phyloP scores from a whole-genome alignment of 1,140 invertebrate species.

The Pomacea maculata region DNA sequence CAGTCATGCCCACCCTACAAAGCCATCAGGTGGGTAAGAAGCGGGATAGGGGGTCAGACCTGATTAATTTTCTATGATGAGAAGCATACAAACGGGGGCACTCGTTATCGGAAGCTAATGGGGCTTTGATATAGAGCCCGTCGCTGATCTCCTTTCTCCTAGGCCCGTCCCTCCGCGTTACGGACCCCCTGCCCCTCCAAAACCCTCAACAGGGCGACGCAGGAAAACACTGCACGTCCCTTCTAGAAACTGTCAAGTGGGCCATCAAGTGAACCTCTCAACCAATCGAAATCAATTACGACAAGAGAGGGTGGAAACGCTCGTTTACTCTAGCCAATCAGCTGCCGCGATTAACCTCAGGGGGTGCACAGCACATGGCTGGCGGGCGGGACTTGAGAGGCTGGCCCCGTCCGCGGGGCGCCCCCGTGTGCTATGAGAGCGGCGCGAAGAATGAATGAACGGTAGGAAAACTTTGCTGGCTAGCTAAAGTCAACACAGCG shows the following conservation, averaged over 20 bases:
- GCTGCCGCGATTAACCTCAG: conserved; percentile 20
- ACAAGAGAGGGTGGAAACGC: conserved; percentile 21
- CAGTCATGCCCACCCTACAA: too few relatives aligned
- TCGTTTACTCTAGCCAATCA: conserved; percentile 27
- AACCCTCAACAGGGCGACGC: neutral
- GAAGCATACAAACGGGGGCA: neutral
- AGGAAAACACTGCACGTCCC: conserved; percentile 11
- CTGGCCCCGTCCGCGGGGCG: neutral
- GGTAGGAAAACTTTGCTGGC: conserved; percentile 17
- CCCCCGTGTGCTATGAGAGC: conserved; percentile 20
- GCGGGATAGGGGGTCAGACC: too few relatives aligned
- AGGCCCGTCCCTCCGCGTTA: neutral
- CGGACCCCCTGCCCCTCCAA: neutral
- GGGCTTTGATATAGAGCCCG: conserved; percentile 16
- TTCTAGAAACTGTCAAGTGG: conserved; percentile 23
- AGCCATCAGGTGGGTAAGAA: too few relatives aligned
- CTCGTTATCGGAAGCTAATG: conserved; percentile 22
- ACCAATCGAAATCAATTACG: conserved; percentile 27
- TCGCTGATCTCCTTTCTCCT: neutral
- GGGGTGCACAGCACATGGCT: neutral
- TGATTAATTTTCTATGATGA: too few relatives aligned
- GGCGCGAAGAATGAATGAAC: conserved; percentile 16
- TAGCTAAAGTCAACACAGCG: conserved; percentile 22
- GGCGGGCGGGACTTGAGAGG: conserved; percentile 5
- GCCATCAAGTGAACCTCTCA: conserved; percentile 14